A percentile compares a stretch with the other conserved stretches of the same genome.
These are phyloP conservation scores for Corapipo altera DNA, from an alignment of 2,113 vertebrate species.

Conservation along the genomic window DNA sequence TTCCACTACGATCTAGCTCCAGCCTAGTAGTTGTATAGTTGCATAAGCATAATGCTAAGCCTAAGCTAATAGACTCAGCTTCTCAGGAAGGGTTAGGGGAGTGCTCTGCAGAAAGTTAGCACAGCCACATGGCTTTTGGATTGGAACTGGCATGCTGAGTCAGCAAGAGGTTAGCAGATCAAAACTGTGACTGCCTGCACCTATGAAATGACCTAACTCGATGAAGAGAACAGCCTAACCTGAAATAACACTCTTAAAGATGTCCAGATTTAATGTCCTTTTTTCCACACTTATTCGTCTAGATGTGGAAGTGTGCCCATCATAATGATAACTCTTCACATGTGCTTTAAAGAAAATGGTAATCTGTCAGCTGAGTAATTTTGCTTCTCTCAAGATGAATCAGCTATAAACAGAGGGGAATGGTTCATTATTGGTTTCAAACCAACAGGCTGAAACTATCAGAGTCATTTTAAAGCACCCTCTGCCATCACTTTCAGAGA, in stretches of 20 bases:
- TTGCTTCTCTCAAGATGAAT: not conserved
- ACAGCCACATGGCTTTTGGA: not conserved
- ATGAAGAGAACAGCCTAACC: not conserved
- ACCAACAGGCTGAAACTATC: not conserved
- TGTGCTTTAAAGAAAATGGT: not conserved
- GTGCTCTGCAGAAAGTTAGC: not conserved
- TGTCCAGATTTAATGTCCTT: not conserved
- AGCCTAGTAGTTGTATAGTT: not conserved
- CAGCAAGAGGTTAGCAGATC: not conserved
- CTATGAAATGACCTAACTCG: not conserved
- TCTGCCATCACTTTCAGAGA: not conserved
- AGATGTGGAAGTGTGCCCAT: not conserved
- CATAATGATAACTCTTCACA: not conserved
- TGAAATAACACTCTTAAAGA: not conserved
- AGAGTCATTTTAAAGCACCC: not conserved
- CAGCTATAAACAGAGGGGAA: not conserved
- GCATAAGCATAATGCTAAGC: not conserved
- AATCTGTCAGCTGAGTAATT: not conserved
- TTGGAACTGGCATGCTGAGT: not conserved
- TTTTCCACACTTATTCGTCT: not conserved
- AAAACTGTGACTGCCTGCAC: not conserved
- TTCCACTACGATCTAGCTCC: not conserved
- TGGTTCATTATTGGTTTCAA: not conserved
- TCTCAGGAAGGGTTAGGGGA: not conserved
- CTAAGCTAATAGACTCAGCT: not conserved